Conservation (phyloP, 2,113 vertebrate species). For the Neogobius melanostomus region DNA sequence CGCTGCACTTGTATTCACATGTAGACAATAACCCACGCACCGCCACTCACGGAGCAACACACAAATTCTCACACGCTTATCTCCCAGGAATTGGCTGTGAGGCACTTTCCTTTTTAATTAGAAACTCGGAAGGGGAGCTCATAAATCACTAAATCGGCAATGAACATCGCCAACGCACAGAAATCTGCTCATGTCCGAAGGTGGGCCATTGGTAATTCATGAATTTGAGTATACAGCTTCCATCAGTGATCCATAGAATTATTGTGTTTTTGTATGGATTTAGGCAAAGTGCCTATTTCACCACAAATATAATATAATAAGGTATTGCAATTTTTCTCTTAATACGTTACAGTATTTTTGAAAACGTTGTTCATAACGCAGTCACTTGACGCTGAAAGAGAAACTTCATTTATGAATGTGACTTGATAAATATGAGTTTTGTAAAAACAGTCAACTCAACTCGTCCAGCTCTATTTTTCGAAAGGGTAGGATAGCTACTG, state of each 20-base stretch:
- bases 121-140: slow-evolving; percentile 62
- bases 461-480: too few relatives aligned
- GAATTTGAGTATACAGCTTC: slow-evolving; percentile 46
- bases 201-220: slow-evolving; percentile 58
- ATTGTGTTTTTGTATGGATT: slow-evolving; percentile 16
- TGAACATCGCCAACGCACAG: slow-evolving; percentile 31
- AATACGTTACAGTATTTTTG: too few relatives aligned
- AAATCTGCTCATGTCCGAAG: slow-evolving; percentile 31
- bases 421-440: too few relatives aligned
- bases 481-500: too few relatives aligned
- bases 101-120: slow-evolving; percentile 70
- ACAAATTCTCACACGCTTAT: slow-evolving; percentile 57
- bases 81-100: slow-evolving; percentile 68
- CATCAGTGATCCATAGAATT: slow-evolving; percentile 51
- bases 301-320: too few relatives aligned
- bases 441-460: too few relatives aligned
- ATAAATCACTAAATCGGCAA: slow-evolving; percentile 67
- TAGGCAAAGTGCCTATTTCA: too few relatives aligned
- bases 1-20: slow-evolving; percentile 4
- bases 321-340: too few relatives aligned
- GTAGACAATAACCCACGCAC: slow-evolving; percentile 31
- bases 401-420: too few relatives aligned
- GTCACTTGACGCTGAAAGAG: too few relatives aligned
- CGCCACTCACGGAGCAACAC: slow-evolving; percentile 39
- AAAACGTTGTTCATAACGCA: too few relatives aligned